phyloP scores from a whole-genome alignment of 1,140 invertebrate species.

The Drosophila teissieri region DNA sequence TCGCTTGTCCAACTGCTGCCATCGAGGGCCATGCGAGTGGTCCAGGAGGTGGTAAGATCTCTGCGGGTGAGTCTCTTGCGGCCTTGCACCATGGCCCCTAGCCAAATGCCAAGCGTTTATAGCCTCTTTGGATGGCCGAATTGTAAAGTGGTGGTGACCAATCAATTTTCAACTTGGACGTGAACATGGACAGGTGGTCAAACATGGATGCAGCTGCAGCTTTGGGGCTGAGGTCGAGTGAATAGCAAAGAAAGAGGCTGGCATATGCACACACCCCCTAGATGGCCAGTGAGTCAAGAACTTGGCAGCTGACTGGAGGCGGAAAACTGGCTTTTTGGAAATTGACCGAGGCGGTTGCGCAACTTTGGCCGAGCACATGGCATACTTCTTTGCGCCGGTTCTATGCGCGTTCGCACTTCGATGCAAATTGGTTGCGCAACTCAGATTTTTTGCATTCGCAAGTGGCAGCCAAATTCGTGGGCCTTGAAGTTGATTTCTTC shows the following conservation, averaged over 20 bases:
- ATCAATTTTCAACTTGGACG: constrained; percentile 53
- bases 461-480: constrained; percentile 28
- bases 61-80: constrained; percentile 69
- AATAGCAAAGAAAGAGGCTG: constrained; percentile 73
- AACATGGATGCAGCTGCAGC: constrained; percentile 42
- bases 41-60: constrained; percentile 83
- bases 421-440: constrained; percentile 62
- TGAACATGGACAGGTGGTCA: constrained; percentile 40
- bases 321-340: constrained; percentile 56
- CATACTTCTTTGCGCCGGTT: constrained; percentile 36
- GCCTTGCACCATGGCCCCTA: constrained; percentile 21
- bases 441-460: constrained; percentile 28
- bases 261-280: constrained; percentile 11
- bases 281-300: constrained; percentile 2
- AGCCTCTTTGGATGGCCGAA: constrained; percentile 24
- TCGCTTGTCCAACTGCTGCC: constrained; percentile 81
- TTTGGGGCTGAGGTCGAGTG: constrained; percentile 54
- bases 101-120: constrained; percentile 19
- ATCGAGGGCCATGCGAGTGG: constrained; percentile 82
- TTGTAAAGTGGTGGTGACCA: constrained; percentile 6
- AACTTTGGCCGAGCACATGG: constrained; percentile 53
- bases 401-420: constrained; percentile 50
- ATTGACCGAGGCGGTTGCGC: constrained; percentile 39
- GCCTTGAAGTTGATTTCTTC: constrained; percentile 27
- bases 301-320: constrained; percentile 8